Conservation (phyloP, 1,140 invertebrate species). For the Drosophila rhopaloa region DNA sequence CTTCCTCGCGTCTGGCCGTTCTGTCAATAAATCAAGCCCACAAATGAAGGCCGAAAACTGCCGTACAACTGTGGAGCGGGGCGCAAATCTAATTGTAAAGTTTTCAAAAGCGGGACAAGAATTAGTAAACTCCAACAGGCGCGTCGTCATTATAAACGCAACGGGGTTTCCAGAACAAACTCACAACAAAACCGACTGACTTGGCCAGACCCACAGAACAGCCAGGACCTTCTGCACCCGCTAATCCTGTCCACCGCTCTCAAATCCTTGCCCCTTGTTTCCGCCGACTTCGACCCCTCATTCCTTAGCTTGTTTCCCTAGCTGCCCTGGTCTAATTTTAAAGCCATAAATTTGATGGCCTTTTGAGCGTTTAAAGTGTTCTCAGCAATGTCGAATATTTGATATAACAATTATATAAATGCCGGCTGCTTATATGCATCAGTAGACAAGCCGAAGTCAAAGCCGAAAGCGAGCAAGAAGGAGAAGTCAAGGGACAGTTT, state of each 20-base stretch:
- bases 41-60: constrained; percentile 23
- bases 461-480: constrained; percentile 31
- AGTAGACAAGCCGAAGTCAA: constrained; percentile 48
- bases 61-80: constrained; percentile 31
- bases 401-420: constrained; percentile 80
- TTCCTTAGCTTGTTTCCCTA: neutral
- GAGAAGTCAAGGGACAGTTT: constrained; percentile 36
- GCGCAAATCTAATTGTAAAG: constrained; percentile 78
- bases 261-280: constrained; percentile 1
- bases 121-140: constrained; percentile 48
- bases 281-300: constrained; percentile 5
- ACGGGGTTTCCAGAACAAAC: constrained; percentile 26
- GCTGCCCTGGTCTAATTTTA: constrained; percentile 62
- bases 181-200: constrained; percentile 8
- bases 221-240: constrained; percentile 1
- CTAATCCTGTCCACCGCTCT: constrained; percentile 16
- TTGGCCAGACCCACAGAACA: neutral
- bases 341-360: constrained; percentile 74
- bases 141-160: constrained; percentile 62
- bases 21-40: constrained; percentile 72
- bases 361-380: constrained; percentile 71
- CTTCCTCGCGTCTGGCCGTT: constrained; percentile 7
- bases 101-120: constrained; percentile 65
- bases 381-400: constrained; percentile 63
- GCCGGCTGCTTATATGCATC: constrained; percentile 65